These are phyloP conservation scores for Notolabrus celidotus DNA, from an alignment of 2,797 vertebrate species.

Conservation along the genomic window DNA sequence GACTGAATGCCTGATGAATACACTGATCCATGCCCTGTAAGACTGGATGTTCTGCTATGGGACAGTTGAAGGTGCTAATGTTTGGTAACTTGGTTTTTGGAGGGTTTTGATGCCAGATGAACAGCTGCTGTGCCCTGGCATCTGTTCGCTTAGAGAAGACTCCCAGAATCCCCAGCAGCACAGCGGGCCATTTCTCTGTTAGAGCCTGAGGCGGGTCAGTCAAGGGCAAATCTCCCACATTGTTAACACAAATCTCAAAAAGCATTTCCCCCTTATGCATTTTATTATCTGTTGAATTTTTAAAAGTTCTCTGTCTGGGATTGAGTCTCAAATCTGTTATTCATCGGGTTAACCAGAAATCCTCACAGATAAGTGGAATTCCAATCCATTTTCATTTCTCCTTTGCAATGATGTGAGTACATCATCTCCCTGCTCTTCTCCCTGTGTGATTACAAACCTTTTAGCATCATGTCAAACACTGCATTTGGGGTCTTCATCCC, in stretches of 20 bases:
- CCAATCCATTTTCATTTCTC: not conserved
- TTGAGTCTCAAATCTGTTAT: not conserved
- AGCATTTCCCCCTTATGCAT: not conserved
- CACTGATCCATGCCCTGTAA: not conserved
- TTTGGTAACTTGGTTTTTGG: constrained; percentile 8
- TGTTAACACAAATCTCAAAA: constrained; percentile 41
- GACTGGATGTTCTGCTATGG: not conserved
- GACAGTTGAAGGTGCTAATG: not conserved
- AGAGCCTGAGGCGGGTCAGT: constrained; percentile 74
- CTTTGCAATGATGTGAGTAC: not conserved
- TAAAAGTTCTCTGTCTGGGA: not conserved
- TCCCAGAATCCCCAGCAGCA: constrained; percentile 68
- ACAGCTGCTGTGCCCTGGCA: constrained; percentile 78
- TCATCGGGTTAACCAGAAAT: not conserved
- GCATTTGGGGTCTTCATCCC: constrained; percentile 11
- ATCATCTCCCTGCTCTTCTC: not conserved
- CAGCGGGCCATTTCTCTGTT: constrained; percentile 70
- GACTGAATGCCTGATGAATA: not conserved
- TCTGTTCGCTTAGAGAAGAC: constrained; percentile 78
- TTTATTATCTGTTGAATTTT: not conserved
- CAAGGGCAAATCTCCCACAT: constrained; percentile 73
- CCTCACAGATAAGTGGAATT: not conserved
- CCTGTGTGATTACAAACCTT: constrained; percentile 9
- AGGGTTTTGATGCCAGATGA: constrained; percentile 70
- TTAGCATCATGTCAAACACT: constrained; percentile 11